These are phyloP conservation scores for Drosophila sp. DNA, from an alignment of 1,140 invertebrate species.

Conservation along the genomic window DNA sequence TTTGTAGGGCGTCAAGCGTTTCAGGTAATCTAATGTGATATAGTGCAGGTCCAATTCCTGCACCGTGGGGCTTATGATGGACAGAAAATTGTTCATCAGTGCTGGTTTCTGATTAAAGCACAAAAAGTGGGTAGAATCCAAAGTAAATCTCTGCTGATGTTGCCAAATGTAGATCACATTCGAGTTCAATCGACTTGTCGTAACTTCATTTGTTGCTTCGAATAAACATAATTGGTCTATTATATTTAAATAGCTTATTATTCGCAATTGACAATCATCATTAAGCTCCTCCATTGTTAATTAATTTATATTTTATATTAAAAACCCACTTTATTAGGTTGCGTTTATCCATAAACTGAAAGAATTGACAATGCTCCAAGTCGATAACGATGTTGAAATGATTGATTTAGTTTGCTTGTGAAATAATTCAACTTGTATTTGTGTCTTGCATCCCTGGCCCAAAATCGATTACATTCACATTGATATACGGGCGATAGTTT, in stretches of 20 bases:
- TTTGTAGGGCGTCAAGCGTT: not conserved
- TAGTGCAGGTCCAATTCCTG: not conserved
- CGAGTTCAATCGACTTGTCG: not conserved
- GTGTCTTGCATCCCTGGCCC: conserved; percentile 2
- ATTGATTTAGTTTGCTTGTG: not conserved
- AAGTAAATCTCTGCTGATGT: not conserved
- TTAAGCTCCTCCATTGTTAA: conserved; percentile 15
- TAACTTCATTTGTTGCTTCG: conserved; percentile 2
- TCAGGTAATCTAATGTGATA: not conserved
- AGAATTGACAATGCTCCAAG: not conserved
- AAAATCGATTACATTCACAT: conserved; percentile 1
- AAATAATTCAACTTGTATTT: not conserved
- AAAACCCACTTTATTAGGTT: not conserved
- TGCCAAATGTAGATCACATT: conserved; percentile 23
- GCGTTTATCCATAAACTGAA: not conserved
- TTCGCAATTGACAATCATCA: conserved; percentile 23
- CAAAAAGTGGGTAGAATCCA: not conserved
- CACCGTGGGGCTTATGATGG: conserved; percentile 6
- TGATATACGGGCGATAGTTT: conserved; percentile 21
- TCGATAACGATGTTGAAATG: not conserved
- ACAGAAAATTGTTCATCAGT: not conserved
- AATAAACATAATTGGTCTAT: conserved; percentile 6
- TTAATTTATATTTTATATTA: not conserved
- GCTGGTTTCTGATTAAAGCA: not conserved
- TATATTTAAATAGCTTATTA: conserved; percentile 10